A percentile compares a stretch with the other conserved stretches of the same genome.
Conservation (phyloP, 2,888 invertebrate genomes). For the Heliconius ethilla region DNA sequence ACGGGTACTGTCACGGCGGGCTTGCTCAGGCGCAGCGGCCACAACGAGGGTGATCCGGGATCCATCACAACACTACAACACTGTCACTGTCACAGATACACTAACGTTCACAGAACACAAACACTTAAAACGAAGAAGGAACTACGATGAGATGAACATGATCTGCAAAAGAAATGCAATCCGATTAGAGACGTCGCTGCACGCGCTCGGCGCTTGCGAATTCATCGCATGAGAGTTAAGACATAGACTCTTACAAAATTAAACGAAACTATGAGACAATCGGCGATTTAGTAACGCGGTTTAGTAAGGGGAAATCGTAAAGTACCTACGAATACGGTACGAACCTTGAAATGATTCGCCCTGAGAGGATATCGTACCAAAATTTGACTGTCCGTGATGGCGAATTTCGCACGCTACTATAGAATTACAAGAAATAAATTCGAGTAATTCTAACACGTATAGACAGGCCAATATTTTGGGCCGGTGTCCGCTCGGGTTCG, state of each 20-base stretch:
- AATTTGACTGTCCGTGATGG: slow-evolving; percentile 80
- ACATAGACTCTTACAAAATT: slow-evolving; percentile 65
- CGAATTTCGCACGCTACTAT: slow-evolving; percentile 66
- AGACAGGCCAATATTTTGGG: slow-evolving; percentile 83
- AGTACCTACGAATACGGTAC: slow-evolving; percentile 71
- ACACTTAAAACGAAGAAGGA: slow-evolving; percentile 73
- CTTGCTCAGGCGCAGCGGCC: slow-evolving; percentile 77
- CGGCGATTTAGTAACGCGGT: slow-evolving; percentile 66
- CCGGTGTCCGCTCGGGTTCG: slow-evolving; percentile 82
- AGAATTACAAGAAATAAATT: slow-evolving; percentile 74
- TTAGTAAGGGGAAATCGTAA: slow-evolving; percentile 77
- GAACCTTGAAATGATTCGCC: slow-evolving; percentile 81
- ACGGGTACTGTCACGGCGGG: slow-evolving; percentile 61
- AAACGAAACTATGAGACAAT: slow-evolving; percentile 65
- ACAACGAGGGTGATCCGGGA: slow-evolving; percentile 77
- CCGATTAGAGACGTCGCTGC: slow-evolving; percentile 54
- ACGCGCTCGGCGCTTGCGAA: slow-evolving; percentile 48
- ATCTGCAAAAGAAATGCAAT: slow-evolving; percentile 75
- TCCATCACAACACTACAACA: slow-evolving; percentile 76
- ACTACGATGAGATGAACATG: slow-evolving; percentile 81
- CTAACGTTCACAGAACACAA: slow-evolving; percentile 76
- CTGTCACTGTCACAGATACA: slow-evolving; percentile 71
- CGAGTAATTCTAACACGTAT: slow-evolving; percentile 77
- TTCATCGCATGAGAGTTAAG: slow-evolving; percentile 50
- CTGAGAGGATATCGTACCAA: slow-evolving; percentile 83